A percentile compares a stretch with the other conserved stretches of the same genome.
Conservation (phyloP, 2,113 vertebrate genomes). For the Scopus umbretta region DNA sequence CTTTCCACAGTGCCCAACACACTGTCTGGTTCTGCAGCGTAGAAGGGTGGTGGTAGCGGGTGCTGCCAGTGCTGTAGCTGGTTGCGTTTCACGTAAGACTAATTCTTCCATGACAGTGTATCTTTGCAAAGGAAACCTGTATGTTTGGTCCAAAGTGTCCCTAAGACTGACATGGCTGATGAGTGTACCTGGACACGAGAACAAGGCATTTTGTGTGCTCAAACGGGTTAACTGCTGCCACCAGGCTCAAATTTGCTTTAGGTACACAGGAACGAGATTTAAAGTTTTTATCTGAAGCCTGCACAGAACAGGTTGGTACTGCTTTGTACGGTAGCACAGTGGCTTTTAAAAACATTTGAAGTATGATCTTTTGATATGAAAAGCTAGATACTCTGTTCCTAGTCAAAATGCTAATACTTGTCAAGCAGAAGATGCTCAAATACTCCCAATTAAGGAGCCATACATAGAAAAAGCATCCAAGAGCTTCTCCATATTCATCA, state of each 20-base stretch:
- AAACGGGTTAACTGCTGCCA: background rate
- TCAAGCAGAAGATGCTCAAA: background rate
- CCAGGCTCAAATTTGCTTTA: background rate
- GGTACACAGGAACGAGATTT: background rate
- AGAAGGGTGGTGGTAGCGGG: background rate
- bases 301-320: background rate
- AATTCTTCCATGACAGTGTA: background rate
- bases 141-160: background rate
- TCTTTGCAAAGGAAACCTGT: background rate
- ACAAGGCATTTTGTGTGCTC: background rate
- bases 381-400: background rate
- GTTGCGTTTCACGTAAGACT: accelerated
- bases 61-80: background rate
- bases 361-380: background rate
- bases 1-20: background rate
- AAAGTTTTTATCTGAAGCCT: no score
- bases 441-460: background rate
- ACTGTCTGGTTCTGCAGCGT: background rate
- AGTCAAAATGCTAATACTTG: background rate
- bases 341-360: background rate
- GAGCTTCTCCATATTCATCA: accelerated
- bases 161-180: background rate
- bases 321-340: background rate
- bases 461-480: accelerated
- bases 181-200: background rate